Conservation (phyloP, 2,888 invertebrate species). For the Athrips mouffetella region DNA sequence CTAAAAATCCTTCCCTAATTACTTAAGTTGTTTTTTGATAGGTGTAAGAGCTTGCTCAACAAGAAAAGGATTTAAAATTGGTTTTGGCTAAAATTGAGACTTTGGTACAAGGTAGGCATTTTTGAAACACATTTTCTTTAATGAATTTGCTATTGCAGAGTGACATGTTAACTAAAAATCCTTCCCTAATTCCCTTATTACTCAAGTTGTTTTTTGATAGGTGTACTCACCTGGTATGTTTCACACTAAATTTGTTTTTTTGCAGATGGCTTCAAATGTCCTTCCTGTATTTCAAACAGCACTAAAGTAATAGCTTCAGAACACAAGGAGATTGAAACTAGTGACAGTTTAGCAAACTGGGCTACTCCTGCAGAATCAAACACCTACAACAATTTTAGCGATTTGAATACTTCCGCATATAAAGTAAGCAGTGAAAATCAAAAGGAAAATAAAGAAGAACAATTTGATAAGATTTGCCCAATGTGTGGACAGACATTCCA, state of each 20-base stretch:
- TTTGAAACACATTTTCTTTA: neutral
- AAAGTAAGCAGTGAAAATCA: conserved; percentile 47
- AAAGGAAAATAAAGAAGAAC: conserved; percentile 36
- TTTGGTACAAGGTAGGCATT: conserved; percentile 47
- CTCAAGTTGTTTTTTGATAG: too few species aligned
- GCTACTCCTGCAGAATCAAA: conserved; percentile 67
- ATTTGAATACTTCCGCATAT: conserved; percentile 49
- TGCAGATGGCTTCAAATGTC: conserved; percentile 69
- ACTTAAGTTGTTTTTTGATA: too few species aligned
- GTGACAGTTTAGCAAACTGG: conserved; percentile 68
- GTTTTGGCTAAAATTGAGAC: conserved; percentile 58
- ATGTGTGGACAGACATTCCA: conserved; percentile 83
- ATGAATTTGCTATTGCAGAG: too few species aligned
- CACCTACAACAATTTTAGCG: conserved; percentile 54
- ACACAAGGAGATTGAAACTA: conserved; percentile 71
- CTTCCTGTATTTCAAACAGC: conserved; percentile 53
- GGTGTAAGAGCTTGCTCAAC: conserved; percentile 78
- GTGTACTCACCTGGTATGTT: too few species aligned
- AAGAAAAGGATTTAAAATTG: conserved; percentile 80
- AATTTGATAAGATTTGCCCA: conserved; percentile 82
- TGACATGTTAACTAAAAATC: too few species aligned
- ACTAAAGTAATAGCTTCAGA: conserved; percentile 51
- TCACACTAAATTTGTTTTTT: too few species aligned
- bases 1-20: too few species aligned
- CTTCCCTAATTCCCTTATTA: too few species aligned